A percentile compares a stretch with the other conserved stretches of the same genome.
Conservation (phyloP, 2,797 vertebrate species). For the Loriculus beryllinus region DNA sequence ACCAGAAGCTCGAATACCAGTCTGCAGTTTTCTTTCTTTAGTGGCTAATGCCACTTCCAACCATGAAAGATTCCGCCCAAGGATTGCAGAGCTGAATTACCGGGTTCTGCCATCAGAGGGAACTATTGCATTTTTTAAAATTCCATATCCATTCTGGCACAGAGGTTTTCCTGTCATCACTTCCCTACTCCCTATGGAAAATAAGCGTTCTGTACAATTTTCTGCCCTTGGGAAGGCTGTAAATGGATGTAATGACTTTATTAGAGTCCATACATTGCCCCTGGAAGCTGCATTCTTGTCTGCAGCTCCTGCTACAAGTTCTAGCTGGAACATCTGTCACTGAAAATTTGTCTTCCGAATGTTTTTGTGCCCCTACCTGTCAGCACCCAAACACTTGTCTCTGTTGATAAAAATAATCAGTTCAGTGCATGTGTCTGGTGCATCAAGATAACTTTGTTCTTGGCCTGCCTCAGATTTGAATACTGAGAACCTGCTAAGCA, state of each 20-base stretch:
- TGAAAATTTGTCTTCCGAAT: not conserved
- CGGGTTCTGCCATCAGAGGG: slow-evolving; percentile 54
- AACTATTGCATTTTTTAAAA: slow-evolving; percentile 40
- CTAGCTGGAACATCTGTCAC: not conserved
- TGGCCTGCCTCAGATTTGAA: not conserved
- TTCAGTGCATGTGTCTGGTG: not conserved
- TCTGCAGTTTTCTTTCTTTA: not conserved
- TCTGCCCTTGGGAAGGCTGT: not conserved
- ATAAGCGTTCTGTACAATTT: not conserved
- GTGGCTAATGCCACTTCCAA: not conserved
- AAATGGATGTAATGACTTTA: not conserved
- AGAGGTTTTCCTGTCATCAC: not conserved
- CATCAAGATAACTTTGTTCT: not conserved
- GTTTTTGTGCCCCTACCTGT: not conserved
- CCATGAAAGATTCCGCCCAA: not conserved
- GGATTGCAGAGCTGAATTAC: not conserved
- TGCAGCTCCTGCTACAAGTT: not conserved
- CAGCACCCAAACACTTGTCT: not conserved
- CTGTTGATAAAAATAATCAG: not conserved
- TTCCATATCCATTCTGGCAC: not conserved
- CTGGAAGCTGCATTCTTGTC: not conserved
- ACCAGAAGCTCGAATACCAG: not conserved
- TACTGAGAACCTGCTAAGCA: not conserved
- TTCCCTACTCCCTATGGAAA: not conserved
- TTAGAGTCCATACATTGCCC: not conserved